Conservation (phyloP, 2,113 vertebrate genomes). For the Ceyx cyanopectus region DNA sequence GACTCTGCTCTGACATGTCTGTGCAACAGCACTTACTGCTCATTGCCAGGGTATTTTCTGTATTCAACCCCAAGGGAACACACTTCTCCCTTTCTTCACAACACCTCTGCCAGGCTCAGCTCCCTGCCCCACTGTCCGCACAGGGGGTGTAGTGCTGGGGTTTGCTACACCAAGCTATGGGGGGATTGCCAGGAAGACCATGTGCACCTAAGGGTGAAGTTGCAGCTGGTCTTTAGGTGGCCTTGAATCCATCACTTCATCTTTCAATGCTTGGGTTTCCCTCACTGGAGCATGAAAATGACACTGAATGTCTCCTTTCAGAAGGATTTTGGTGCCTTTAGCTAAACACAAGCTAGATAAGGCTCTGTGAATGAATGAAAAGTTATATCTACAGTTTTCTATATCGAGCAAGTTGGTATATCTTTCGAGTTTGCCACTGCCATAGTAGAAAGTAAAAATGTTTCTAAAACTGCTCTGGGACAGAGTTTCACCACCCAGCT, state of each 20-base stretch:
- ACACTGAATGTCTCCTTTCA: neutral
- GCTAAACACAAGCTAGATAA: neutral
- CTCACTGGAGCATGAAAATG: neutral
- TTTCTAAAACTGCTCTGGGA: neutral
- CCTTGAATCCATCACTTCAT: neutral
- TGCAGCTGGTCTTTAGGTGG: neutral
- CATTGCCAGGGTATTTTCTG: neutral
- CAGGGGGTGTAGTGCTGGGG: neutral
- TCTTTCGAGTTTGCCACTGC: neutral
- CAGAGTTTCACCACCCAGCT: neutral
- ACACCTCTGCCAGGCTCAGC: neutral
- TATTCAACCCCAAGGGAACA: neutral
- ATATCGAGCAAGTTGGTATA: rapidly evolving
- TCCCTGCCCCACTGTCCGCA: neutral
- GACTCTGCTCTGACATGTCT: neutral
- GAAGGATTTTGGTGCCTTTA: neutral
- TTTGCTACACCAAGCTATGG: neutral
- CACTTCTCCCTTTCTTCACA: conserved; percentile 3
- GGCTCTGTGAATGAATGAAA: neutral
- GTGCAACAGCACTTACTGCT: neutral
- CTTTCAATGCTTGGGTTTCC: neutral
- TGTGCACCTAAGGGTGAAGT: neutral
- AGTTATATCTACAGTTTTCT: neutral
- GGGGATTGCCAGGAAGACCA: neutral
- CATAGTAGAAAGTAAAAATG: neutral